A percentile compares a stretch with the other conserved stretches of the same genome.
Evolutionary conservation across 1,140 invertebrate genomes (phyloP).

Genomic region (Holcopasites calliopsidis): DNA sequence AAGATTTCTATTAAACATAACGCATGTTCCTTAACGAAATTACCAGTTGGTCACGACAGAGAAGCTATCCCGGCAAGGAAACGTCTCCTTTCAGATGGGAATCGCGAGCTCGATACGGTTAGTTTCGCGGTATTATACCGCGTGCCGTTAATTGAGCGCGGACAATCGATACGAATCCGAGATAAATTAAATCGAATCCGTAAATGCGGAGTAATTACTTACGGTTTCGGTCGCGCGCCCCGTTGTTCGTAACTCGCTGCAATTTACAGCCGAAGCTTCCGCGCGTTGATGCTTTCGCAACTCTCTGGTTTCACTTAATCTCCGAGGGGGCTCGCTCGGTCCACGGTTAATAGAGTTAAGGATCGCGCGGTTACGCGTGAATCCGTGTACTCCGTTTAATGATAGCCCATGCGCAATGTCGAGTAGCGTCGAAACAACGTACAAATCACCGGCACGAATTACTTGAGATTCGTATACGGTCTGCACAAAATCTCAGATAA

Average conservation of each 20-base stretch:
- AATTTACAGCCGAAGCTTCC: constrained; percentile 5
- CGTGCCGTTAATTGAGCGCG: background rate
- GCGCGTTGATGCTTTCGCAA: background rate
- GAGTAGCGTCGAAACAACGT: too few species aligned
- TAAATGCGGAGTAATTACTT: constrained; percentile 3
- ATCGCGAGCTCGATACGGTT: background rate
- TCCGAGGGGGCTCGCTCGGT: background rate
- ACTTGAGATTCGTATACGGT: too few species aligned
- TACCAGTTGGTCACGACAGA: too few species aligned
- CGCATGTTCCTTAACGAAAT: too few species aligned
- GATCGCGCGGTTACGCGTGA: background rate
- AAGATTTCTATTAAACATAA: too few species aligned
- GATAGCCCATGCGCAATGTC: too few species aligned
- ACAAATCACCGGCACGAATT: too few species aligned
- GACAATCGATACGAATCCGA: background rate
- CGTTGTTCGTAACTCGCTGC: background rate
- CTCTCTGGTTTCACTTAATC: constrained; percentile 11
- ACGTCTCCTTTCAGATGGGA: background rate
- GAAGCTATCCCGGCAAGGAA: too few species aligned
- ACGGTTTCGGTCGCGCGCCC: background rate
- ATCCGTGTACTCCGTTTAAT: too few species aligned
- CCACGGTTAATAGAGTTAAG: background rate
- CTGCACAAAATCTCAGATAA: too few species aligned
- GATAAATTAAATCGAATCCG: constrained; percentile 18
- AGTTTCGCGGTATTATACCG: background rate